Evolutionary conservation across 2,888 invertebrate species (phyloP), one percentile per base, ranked within the genome.

Genomic region (Drosophila tanythrix): DNA sequence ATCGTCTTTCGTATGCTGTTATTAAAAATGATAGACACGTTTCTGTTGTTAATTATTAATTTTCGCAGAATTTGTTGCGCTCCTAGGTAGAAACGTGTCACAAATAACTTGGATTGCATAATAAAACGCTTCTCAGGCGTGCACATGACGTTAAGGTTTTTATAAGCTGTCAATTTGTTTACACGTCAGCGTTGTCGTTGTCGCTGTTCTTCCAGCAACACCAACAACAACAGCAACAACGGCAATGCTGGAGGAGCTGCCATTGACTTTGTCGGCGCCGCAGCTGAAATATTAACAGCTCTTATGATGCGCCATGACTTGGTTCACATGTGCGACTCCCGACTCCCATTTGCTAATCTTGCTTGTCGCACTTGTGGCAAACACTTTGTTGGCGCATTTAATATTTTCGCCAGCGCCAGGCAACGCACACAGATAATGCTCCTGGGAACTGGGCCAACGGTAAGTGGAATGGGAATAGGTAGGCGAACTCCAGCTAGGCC

Each of bases 91-190:
- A 70, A 70, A 72, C 68, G 79, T 77, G 71, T 72, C 79, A 64
- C 76, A 80, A 77, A 84, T 85, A 86, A 83, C 87, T 85, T 82
- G 80, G 79, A 88, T 84, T 79, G 86, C 87, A 86, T 86, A 88
- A 87, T 86, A 88, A 88, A 86, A 84, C 77, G 84, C 67, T 85
- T 82, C 59, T 71, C 62, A 55, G 64, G 59, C 58, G 72, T 74
- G 76, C 81, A 76, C 84, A 87, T 84, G 84, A 83, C 81, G 83
- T 84, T 79, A 83, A 82, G 85, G 87, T 85, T 90, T 88, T 89
- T 91, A 91, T 91, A 90, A 91, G 89, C 91, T 91, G 90, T 90
- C 91, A 91, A 91, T 90, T 90, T 90, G 86, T 87, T 86, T 85
- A 85, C 85, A 80, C 82, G 74, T 76, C 77, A 65, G 70, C 74